Conservation (phyloP, 1,140 invertebrate species). For the Saxidomus purpurata region DNA sequence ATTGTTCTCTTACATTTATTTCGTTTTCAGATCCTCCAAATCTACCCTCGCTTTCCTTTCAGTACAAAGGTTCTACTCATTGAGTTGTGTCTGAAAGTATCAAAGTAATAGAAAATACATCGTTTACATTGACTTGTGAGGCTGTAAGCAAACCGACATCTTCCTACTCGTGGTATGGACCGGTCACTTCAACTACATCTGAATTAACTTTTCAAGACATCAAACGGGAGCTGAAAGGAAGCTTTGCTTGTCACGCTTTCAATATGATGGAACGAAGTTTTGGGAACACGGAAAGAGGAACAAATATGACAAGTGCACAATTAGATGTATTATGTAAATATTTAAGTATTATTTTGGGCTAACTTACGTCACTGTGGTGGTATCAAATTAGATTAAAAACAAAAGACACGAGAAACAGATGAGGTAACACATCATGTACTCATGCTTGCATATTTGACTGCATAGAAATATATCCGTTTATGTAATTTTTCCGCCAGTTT, state of each 20-base stretch:
- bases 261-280: not conserved
- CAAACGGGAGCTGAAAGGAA: not conserved
- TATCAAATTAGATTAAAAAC: too few relatives aligned
- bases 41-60: too few relatives aligned
- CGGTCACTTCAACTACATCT: not conserved
- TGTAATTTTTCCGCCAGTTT: too few relatives aligned
- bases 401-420: too few relatives aligned
- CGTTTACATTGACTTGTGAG: not conserved
- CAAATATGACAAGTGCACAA: not conserved
- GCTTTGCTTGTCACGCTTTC: not conserved
- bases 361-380: too few relatives aligned
- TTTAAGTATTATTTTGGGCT: not conserved
- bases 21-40: too few relatives aligned
- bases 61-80: too few relatives aligned
- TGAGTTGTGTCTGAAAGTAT: not conserved
- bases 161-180: not conserved
- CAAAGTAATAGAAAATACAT: not conserved
- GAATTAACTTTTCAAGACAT: not conserved
- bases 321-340: not conserved
- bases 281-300: not conserved
- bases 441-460: too few relatives aligned
- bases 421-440: too few relatives aligned
- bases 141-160: not conserved
- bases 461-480: too few relatives aligned
- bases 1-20: too few relatives aligned